phyloP scores from a whole-genome alignment of 1,140 invertebrate genomes.

The Conus ventricosus region DNA sequence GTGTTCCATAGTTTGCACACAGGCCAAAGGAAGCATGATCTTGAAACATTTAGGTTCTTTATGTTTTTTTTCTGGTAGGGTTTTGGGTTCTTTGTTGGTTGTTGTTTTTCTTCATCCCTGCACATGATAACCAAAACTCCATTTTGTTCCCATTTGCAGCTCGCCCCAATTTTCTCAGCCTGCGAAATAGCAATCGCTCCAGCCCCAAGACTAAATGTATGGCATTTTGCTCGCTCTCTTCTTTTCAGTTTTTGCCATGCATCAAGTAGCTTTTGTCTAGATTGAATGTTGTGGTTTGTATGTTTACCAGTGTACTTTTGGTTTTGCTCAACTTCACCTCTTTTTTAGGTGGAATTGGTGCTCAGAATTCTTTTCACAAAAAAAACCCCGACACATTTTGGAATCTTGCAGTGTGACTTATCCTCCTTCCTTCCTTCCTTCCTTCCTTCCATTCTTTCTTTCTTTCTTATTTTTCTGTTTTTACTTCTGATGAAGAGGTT shows the following conservation, averaged over 20 bases:
- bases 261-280: too few species aligned
- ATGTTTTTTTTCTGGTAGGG: background rate
- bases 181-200: constrained; percentile 27
- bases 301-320: too few species aligned
- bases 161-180: constrained; percentile 27
- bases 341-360: too few species aligned
- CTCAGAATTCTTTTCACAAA: too few species aligned
- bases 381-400: background rate
- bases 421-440: background rate
- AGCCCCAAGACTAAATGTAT: constrained; percentile 24
- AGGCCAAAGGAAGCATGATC: too few species aligned
- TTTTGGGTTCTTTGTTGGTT: background rate
- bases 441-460: background rate
- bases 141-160: constrained; percentile 17
- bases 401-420: background rate
- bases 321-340: too few species aligned
- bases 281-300: too few species aligned
- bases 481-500: too few species aligned
- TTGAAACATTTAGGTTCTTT: background rate
- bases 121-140: background rate
- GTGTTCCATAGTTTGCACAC: too few species aligned
- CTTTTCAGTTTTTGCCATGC: background rate
- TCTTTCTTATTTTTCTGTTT: background rate
- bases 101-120: background rate
- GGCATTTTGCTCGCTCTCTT: background rate